These are phyloP conservation scores for Sarotherodon lohbergeri DNA, from an alignment of 2,113 vertebrate genomes.

Conservation along the genomic window DNA sequence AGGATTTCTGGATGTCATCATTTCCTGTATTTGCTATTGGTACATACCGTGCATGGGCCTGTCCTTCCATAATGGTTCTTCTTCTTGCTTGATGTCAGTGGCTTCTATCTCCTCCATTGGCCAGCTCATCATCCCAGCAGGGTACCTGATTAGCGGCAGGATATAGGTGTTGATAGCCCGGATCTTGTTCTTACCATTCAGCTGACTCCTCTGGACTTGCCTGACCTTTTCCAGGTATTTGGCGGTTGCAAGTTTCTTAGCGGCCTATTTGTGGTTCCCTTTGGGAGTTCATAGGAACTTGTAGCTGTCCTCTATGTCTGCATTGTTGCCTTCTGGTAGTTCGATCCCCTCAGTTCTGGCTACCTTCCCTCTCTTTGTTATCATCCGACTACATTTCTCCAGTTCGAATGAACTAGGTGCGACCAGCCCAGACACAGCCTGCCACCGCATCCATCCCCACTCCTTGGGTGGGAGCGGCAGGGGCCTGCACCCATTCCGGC, in stretches of 20 bases:
- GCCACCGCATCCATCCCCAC: too few relatives aligned
- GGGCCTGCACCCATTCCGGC: too few relatives aligned
- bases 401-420: neutral
- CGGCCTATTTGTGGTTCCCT: neutral
- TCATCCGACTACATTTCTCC: neutral
- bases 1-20: neutral
- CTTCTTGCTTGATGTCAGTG: neutral
- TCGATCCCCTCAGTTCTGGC: neutral
- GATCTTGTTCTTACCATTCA: neutral
- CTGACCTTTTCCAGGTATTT: neutral
- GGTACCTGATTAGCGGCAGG: rapidly evolving
- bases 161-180: neutral
- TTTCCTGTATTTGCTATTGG: too few relatives aligned
- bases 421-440: too few relatives aligned
- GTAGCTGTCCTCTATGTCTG: neutral
- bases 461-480: too few relatives aligned
- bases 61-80: neutral
- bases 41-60: neutral
- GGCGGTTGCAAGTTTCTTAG: neutral
- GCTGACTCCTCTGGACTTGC: neutral
- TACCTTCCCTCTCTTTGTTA: neutral
- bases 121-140: neutral
- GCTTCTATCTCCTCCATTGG: neutral
- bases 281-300: neutral
- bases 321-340: neutral